Base-by-base conservation (phyloP, 2,888 invertebrate species). In the Scelioninae gen. 2 region DNA sequence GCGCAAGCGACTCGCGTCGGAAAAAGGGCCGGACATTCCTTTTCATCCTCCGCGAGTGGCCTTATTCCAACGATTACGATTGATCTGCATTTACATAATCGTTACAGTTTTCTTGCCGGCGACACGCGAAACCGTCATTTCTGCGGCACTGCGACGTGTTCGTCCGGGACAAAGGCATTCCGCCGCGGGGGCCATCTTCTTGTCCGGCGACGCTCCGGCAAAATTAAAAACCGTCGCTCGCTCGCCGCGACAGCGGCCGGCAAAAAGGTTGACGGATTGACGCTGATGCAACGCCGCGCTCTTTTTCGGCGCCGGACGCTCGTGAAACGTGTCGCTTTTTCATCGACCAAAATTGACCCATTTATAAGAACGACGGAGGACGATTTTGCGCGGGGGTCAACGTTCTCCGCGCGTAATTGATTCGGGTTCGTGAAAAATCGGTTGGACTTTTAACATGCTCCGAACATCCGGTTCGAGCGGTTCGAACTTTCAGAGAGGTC, bases 11-110 rank as follows among this genome's bases (percentile, higher is more conserved):
- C n/a, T n/a, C n/a, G n/a, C n/a, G n/a, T n/a, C n/a, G n/a, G n/a
- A n/a, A 41, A 45, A 64, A 35, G 45, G 28, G 7, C 7, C 11
- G 37, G 37, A 37, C 50, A 43, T 52, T 63, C 63, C 41, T 52
- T 63, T 41, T 50, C 41, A 61, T 61, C 31, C 10, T 61, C 10
- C n/a, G 22, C 22, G 41, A n/a, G 19, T 35, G 13, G 15, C 11
- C 18, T 39, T 61, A 39, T 61, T 63, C 19, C 41, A 11, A 35
- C 7, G 33, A 31, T 63, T 52, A 64, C 43, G 18, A 41, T 22
- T 41, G 48, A 63, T 63, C 52, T 63, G 43, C 52, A 52, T 63
- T 63, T 63, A 52, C 52, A 52, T 63, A 63, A 63, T 52, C 50
- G 41, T 63, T 41, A 63, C 13, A 18, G 15, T 41, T 63, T 41